Percentiles rank a stretch among this genome's conserved stretches.
phyloP scores from a whole-genome alignment of 2,888 invertebrate species.

The Steinernema carpocapsae region DNA sequence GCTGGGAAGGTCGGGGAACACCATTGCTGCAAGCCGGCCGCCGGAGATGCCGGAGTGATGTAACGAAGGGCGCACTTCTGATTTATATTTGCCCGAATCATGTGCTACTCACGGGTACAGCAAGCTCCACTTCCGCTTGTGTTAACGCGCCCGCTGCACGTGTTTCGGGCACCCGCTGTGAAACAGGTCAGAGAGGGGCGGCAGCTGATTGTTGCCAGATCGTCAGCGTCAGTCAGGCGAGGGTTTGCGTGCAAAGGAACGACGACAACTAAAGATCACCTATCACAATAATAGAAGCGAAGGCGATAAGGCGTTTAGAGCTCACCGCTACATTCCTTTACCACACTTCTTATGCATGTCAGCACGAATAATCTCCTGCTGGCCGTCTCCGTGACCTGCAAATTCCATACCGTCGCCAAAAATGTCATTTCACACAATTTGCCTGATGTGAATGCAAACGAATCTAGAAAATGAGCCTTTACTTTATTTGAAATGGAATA shows the following conservation, averaged over 20 bases:
- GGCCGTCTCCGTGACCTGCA: no score
- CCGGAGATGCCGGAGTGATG: no score
- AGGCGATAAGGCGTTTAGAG: neutral
- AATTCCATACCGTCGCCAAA: no score
- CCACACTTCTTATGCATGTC: no score
- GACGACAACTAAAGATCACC: constrained; percentile 20
- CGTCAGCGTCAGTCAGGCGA: neutral
- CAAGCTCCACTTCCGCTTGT: neutral
- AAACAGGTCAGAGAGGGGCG: constrained; percentile 1
- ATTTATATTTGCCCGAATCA: constrained; percentile 5
- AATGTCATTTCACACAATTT: no score
- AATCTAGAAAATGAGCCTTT: no score
- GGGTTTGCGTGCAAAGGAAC: constrained; percentile 1
- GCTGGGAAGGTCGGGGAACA: no score
- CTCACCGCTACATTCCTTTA: no score
- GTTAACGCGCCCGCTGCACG: neutral
- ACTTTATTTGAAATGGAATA: no score
- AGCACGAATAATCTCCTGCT: no score
- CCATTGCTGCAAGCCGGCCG: no score
- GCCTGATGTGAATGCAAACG: no score
- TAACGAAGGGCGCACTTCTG: neutral
- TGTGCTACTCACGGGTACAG: constrained; percentile 27
- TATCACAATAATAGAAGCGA: neutral
- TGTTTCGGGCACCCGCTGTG: neutral
- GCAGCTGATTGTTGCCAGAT: constrained; percentile 18